Base-by-base conservation (phyloP, 2,888 invertebrate species). In the Orchesella flavescens region DNA sequence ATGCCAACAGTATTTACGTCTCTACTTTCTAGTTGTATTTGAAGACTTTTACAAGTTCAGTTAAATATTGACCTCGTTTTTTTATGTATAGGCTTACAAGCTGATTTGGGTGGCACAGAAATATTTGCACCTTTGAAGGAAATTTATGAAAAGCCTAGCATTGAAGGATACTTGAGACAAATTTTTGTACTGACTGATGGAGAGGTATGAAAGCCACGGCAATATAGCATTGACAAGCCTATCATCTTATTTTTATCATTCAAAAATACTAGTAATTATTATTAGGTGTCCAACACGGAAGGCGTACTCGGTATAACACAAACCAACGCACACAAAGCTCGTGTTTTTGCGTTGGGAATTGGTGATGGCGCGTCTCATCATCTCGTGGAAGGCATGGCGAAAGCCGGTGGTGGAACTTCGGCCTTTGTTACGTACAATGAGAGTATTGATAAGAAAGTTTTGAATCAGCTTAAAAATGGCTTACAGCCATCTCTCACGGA, bases 151-250 rank as follows among this genome's bases (percentile, higher is more conserved):
- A 65, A 75, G 72, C 76, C 83, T 3, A 17, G 59, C 3, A 83
- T 87, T 66, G 85, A 85, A 15, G 89, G 85, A 0, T 89, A 88
- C 66, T 59, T 86, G 12, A 69, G 89, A 49, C 89, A 90, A 88
- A 86, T 90, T 10, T 89, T 90, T 80, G 78, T 90, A n/a, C 85
- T 90, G 10, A 90, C 90, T 13, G 90, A 90, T 86, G 90, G 90
- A 21, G 89, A 89, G 65, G 89, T 89, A 7, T 19, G 3, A 49
- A 34, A 34, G 2, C 34, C 34, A 17, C 59, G 13, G 3, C 49
- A 49, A 49, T 12, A 3, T 49, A 49, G n/a, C 49, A 49, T 7
- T 49, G 34, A 34, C 7, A 7, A 34, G 34, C n/a, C n/a, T 44
- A 9, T 44, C 9, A 44, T 44, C 44, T 49, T n/a, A 12, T 49